Percentiles rank a stretch among this genome's conserved stretches.
phyloP scores from a whole-genome alignment of 92 coral and sea anemone species.

The Isaurus tuberculatus region DNA sequence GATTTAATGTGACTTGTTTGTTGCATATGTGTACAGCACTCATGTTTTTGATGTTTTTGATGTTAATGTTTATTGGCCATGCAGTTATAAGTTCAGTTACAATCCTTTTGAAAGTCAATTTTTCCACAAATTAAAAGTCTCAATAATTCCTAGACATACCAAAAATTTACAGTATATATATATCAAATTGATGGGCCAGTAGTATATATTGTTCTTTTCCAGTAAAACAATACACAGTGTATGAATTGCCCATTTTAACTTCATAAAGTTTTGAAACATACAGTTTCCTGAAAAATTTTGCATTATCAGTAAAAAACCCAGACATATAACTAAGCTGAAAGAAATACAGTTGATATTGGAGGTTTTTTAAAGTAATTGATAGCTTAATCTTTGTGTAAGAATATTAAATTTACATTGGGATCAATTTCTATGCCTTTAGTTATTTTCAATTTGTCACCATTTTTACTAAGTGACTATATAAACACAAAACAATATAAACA shows the following conservation, averaged over 20 bases:
- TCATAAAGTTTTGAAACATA: neutral
- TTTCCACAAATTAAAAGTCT: neutral
- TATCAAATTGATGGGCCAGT: neutral
- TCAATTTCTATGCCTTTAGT: neutral
- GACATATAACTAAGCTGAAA: neutral
- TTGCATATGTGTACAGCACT: too few species aligned
- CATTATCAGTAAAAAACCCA: neutral
- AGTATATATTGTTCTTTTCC: slow-evolving; percentile 1
- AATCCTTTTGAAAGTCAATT: neutral
- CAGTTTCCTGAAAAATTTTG: neutral
- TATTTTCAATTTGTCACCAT: neutral
- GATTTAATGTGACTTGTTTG: neutral
- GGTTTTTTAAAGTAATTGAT: neutral
- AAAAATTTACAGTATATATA: neutral
- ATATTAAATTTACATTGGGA: neutral
- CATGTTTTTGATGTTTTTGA: neutral
- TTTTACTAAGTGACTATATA: neutral
- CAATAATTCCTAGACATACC: neutral
- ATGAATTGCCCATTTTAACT: neutral
- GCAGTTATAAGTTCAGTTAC: neutral
- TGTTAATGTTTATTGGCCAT: neutral
- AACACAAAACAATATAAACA: neutral
- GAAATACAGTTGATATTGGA: neutral
- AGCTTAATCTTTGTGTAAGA: neutral
- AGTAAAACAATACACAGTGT: neutral